Evolutionary conservation across 2,888 invertebrate genomes (phyloP), one percentile per base, ranked within the genome.

Genomic region (Rotaria magnacalcarata): DNA sequence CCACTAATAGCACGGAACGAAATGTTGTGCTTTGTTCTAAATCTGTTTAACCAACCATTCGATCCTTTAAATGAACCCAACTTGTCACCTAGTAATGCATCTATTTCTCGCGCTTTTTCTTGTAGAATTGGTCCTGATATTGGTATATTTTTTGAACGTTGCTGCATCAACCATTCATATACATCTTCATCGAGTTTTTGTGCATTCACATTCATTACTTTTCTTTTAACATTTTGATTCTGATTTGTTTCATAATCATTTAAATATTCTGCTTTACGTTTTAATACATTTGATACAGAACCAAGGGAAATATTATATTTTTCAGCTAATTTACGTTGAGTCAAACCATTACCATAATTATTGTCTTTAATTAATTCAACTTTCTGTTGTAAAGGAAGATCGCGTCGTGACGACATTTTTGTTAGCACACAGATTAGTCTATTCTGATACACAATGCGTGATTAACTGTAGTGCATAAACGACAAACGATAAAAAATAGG

Each of bases 31-130:
- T n/a, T 60, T 60, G 24, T 60, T 11, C 60, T 60, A 21, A 60
- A 60, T n/a, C n/a, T 60, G 19, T 60, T 5, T 60, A 60, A 60
- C 27, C 60, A 60, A 2, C n/a, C 60, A 60, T 60, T 60, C 7
- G 60, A 60, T 60, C 8, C 60, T 60, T 60, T 60, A 60, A 60
- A 60, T 60, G 60, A 60, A 16, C 21, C n/a, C 24, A 60, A 60
- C 2, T n/a, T 60, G n/a, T 60, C 60, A 60, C 60, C 27, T 60
- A 60, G n/a, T 60, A n/a, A 60, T 60, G 19, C 60, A 60, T 24
- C 60, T 60, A 60, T 60, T 60, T 60, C 60, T 60, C 60, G 60
- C 19, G 60, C 60, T n/a, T 60, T 60, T n/a, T 60, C 60, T n/a
- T 7, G 60, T n/a, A 60, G n/a, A n/a, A 60, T 60, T 60, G 60